A percentile compares a stretch with the other conserved stretches of the same genome.
Conservation (phyloP, 2,113 vertebrate species). For the Climacteris rufus region DNA sequence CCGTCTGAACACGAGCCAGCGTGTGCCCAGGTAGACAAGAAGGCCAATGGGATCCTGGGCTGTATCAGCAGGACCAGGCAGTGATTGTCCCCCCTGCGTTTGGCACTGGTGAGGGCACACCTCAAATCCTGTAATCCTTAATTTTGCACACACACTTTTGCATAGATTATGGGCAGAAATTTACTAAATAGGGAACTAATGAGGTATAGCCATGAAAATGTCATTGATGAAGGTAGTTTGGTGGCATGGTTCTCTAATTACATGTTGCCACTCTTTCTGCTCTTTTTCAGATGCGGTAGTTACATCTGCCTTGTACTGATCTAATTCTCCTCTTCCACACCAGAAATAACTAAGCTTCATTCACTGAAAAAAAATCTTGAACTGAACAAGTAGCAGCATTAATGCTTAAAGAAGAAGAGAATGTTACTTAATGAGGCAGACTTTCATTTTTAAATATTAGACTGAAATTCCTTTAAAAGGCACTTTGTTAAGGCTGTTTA, state of each 20-base stretch:
- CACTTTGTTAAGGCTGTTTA: background rate
- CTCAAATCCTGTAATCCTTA: fast-evolving
- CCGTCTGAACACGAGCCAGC: fast-evolving
- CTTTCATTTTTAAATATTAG: background rate
- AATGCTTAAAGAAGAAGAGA: background rate
- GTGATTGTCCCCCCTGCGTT: no score
- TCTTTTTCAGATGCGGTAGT: background rate
- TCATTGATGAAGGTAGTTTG: background rate
- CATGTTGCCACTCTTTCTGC: background rate
- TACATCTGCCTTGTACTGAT: background rate
- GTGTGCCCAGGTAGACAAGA: no score
- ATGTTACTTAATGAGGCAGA: background rate
- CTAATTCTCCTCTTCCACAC: background rate
- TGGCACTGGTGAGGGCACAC: background rate
- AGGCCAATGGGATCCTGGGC: background rate
- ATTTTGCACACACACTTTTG: background rate
- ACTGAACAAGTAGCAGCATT: background rate
- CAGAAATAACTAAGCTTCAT: background rate
- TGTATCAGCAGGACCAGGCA: no score
- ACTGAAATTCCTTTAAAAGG: background rate
- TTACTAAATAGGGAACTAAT: background rate
- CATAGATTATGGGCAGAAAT: background rate
- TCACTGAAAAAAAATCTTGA: background rate
- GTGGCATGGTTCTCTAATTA: background rate
- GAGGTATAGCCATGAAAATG: background rate